These are phyloP conservation scores for Epistrophe eligans DNA, from an alignment of 2,888 invertebrate genomes.

Conservation along the genomic window DNA sequence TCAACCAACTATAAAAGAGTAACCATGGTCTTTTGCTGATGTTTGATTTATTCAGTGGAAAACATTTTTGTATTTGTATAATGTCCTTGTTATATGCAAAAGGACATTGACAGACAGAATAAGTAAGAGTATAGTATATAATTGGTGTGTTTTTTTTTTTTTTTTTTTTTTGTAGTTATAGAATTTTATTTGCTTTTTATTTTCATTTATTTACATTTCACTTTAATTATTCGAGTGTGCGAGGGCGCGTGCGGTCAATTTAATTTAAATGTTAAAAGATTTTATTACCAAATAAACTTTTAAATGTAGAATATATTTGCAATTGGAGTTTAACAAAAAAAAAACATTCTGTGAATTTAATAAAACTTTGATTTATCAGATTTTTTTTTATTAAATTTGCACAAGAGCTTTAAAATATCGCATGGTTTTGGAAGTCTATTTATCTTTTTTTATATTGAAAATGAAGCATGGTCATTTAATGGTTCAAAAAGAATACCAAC, in stretches of 20 bases:
- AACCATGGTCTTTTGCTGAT: slow-evolving; percentile 18
- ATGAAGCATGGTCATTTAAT: too few species aligned
- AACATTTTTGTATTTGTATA: neutral
- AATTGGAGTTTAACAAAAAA: neutral
- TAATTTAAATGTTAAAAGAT: slow-evolving; percentile 10
- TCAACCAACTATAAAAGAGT: slow-evolving; percentile 46
- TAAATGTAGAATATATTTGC: neutral
- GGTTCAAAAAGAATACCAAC: too few species aligned
- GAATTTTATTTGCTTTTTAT: slow-evolving; percentile 4
- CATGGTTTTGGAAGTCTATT: too few species aligned
- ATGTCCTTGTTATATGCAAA: slow-evolving; percentile 11
- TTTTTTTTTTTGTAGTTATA: neutral
- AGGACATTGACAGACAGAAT: slow-evolving; percentile 2
- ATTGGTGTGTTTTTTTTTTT: neutral
- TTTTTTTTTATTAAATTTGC: too few species aligned
- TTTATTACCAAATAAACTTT: neutral
- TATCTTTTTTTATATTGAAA: too few species aligned
- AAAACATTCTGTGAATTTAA: too few species aligned
- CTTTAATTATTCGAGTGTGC: slow-evolving; percentile 45
- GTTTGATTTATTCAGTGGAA: slow-evolving; percentile 44
- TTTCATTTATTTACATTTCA: slow-evolving; percentile 49
- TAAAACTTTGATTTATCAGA: too few species aligned
- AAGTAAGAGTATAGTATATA: neutral
- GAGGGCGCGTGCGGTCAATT: slow-evolving; percentile 17
- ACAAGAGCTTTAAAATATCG: too few species aligned